Conservation (phyloP, 2,888 invertebrate genomes). For the Bellardia pandia region DNA sequence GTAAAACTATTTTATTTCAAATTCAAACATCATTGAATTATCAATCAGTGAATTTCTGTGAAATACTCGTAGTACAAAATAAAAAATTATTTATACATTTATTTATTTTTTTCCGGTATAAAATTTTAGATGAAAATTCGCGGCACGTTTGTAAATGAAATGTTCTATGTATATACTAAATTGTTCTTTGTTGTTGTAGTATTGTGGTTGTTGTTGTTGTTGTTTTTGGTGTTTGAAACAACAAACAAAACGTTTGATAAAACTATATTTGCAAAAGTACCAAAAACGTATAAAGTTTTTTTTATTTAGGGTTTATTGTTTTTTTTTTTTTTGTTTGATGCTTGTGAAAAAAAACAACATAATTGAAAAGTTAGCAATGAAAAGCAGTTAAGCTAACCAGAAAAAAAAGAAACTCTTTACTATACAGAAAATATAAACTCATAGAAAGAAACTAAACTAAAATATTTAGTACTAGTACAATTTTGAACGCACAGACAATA, state of each 20-base stretch:
- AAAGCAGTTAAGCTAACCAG: slow-evolving; percentile 52
- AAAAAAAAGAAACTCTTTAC: neutral
- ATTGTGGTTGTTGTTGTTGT: slow-evolving; percentile 2
- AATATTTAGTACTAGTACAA: slow-evolving; percentile 2
- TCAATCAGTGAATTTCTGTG: slow-evolving; percentile 23
- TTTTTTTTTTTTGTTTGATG: neutral
- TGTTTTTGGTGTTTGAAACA: slow-evolving; percentile 26
- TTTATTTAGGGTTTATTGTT: neutral
- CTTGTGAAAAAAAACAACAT: slow-evolving; percentile 22
- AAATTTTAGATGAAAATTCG: slow-evolving; percentile 19
- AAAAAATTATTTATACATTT: neutral
- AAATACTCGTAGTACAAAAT: neutral
- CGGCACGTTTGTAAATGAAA: slow-evolving; percentile 52
- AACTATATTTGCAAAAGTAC: slow-evolving; percentile 47
- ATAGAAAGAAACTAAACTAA: slow-evolving; percentile 34
- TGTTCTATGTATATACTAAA: slow-evolving; percentile 34
- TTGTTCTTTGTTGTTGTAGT: slow-evolving; percentile 38
- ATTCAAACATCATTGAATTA: slow-evolving; percentile 52
- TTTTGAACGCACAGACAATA: slow-evolving; percentile 21
- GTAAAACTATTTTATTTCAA: slow-evolving; percentile 47
- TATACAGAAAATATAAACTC: neutral
- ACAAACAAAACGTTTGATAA: slow-evolving; percentile 62
- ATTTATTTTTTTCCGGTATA: neutral
- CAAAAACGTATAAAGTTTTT: slow-evolving; percentile 31
- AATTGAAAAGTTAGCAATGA: slow-evolving; percentile 69